Evolutionary conservation across 2,113 vertebrate genomes (phyloP), one percentile per base, ranked within the genome.

Genomic region (Haemorhous mexicanus): DNA sequence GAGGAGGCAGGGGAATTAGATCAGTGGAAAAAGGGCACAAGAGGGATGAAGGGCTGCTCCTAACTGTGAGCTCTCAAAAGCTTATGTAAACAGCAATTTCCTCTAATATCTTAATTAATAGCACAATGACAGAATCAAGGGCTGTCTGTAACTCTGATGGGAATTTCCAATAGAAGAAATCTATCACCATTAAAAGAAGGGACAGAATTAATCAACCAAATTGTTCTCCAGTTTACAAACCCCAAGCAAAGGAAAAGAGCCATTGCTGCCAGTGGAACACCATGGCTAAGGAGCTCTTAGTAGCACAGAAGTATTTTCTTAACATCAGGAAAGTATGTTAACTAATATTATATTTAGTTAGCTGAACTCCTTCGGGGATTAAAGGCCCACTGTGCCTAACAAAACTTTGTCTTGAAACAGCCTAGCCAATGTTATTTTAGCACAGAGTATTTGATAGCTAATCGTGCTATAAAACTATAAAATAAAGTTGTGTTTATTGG

Each of bases 401-500:
- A 96, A 97, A 97, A 97, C 91, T 94, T 89, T 73, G 94, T 77
- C 91, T 85, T 87, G 93, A 95, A 95, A 82, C 82, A 82, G 89
- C 76, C 81, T 61, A 95, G 90, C 72, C 86, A 97, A 95, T 93
- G 93, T 97, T 96, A 86, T 97, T 97, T 96, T 91, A 96, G 95
- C 73, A 89, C 52, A 16, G 92, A 89, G 82, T 32, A 93, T 95
- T 94, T 97, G 95, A 97, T 95, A 96, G 95, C 94, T 90, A 84
- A 96, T 97, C 91, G 21, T 78, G 88, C 95, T 90, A 92, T 95
- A 97, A 96, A 96, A 95, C 91, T 82, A 86, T 95, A 95, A 96
- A 95, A 95, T 96, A 97, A 95, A 92, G 78, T 96, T 88, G 86
- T 90, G 96, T 96, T 97, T 97, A 97, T 97, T 96, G 96, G 96